These are phyloP conservation scores for Melanotaenia maccullochi DNA, from an alignment of 2,797 vertebrate species.

Conservation along the genomic window DNA sequence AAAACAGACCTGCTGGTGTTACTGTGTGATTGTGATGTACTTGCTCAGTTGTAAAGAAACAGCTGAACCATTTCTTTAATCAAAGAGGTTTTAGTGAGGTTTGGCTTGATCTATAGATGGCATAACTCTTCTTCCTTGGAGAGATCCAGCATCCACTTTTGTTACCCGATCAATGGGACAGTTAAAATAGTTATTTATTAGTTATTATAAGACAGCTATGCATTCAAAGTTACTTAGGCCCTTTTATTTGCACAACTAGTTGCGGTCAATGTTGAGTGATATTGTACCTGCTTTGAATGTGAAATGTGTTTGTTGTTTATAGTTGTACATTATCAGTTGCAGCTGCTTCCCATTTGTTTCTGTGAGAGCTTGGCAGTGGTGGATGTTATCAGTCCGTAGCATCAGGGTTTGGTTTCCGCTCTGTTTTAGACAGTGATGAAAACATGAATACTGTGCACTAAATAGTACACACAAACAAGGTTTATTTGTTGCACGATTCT, in stretches of 20 bases:
- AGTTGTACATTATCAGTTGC: constrained; percentile 42
- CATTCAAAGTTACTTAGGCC: background rate
- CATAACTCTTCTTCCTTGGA: too few relatives aligned
- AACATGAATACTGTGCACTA: constrained; percentile 49
- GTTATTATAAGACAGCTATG: background rate
- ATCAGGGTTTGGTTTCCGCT: constrained; percentile 81
- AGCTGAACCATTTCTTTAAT: constrained; percentile 11
- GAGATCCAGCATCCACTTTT: background rate
- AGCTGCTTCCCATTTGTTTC: constrained; percentile 43
- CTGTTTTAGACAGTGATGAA: constrained; percentile 54
- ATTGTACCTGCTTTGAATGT: constrained; percentile 30
- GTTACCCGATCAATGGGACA: background rate
- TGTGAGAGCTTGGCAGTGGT: constrained; percentile 55
- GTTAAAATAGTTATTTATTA: constrained; percentile 2
- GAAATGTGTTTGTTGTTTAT: constrained; percentile 43
- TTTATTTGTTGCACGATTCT: constrained; percentile 5
- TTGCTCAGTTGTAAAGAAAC: constrained; percentile 16
- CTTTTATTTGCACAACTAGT: constrained; percentile 32
- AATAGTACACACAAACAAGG: constrained; percentile 16
- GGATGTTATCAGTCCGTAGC: constrained; percentile 64
- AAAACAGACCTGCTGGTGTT: constrained; percentile 18
- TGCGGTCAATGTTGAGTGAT: constrained; percentile 30
- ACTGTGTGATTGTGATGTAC: constrained; percentile 7
- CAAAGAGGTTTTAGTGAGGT: constrained; percentile 11
- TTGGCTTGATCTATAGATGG: background rate